Conservation (phyloP, 2,113 vertebrate genomes). For the Ageneiosus marmoratus region DNA sequence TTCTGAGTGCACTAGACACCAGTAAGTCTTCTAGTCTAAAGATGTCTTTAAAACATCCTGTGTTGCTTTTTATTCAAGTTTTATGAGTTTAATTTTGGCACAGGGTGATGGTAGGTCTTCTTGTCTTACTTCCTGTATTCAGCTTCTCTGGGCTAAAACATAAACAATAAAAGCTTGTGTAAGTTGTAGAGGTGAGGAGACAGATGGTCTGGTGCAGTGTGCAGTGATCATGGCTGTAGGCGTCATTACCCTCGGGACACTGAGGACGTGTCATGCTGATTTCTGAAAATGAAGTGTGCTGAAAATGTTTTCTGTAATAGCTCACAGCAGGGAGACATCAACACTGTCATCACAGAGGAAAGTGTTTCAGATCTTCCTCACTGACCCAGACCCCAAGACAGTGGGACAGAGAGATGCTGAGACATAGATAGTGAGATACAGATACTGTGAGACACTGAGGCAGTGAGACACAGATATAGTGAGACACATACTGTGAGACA, state of each 20-base stretch:
- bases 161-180: background rate
- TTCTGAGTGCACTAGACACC: background rate
- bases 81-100: background rate
- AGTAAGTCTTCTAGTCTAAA: background rate
- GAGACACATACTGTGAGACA: background rate
- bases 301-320: conserved; percentile 14
- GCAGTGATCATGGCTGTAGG: background rate
- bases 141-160: background rate
- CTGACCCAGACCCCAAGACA: background rate
- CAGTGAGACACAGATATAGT: background rate
- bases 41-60: background rate
- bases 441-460: background rate
- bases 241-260: conserved; percentile 8
- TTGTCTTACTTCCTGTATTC: background rate
- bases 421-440: background rate
- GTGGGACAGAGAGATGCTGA: background rate
- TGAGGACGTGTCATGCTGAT: background rate
- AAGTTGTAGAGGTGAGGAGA: background rate
- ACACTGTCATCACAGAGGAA: background rate
- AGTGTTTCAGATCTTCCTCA: background rate
- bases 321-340: conserved; percentile 1
- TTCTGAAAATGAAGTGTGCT: conserved; percentile 14
- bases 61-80: background rate
- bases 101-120: background rate
- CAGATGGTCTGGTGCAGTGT: conserved; percentile 12